Base-by-base conservation (phyloP, 2,113 vertebrate species). In the Telmatochromis sp. region DNA sequence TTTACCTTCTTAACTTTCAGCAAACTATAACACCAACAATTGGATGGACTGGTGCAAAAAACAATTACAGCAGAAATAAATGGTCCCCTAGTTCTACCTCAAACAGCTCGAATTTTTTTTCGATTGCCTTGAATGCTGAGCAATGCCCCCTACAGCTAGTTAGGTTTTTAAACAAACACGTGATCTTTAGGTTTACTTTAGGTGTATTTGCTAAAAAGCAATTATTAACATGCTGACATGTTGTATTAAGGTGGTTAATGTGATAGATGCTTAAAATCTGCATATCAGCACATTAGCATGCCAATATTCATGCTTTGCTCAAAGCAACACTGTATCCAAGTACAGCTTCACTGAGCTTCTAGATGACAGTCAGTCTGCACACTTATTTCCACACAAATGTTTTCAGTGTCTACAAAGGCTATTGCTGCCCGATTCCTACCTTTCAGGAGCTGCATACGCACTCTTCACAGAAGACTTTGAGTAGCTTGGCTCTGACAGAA, bases 401-500 rank as follows among this genome's bases (percentile, higher is more conserved):
- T 75, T 50, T 19, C 15, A 50, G 9, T 7, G 45, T 78, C 26
- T 3, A 45, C 2, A 21, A 7, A 21, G 13, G 9, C 6, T n/a
- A n/a, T 3, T 26, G 12, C 58, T 2, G 13, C 23, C 11, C 1
- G 42, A 50, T 71, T 81, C 91, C 1, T 90, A 96, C 96, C 95
- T 95, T 5, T 96, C 95, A 81, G 94, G n/a, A 58, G 95, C 9
- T 17, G 57, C 37, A 53, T 96, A 96, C 4, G 53, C 6, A 13
- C 40, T 94, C 80, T 92, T 95, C 2, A 8, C 21, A 23, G 94
- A 88, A 31, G 90, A 91, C 81, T 81, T 95, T 3, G 96, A 90
- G 84, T 86, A 91, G 75, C 54, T 4, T 4, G 79, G n/a, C 58
- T 94, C 92, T 19, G 40, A 14, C 33, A 90, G 35, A 10, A 26